Evolutionary conservation across 2,888 invertebrate genomes (phyloP).

Genomic region (Trichopria drosophilae): DNA sequence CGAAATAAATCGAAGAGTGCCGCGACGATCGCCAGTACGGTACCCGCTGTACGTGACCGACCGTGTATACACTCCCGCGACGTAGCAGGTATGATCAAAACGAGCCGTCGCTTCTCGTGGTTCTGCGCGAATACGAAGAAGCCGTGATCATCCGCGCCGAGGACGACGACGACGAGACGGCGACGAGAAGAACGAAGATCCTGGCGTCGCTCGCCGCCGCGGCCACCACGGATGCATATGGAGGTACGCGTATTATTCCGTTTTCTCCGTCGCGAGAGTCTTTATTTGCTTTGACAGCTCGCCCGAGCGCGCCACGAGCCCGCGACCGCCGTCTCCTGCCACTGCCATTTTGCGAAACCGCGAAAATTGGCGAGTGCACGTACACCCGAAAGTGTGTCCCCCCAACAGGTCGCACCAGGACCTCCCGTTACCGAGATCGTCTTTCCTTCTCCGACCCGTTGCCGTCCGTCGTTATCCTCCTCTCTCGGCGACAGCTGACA

Average conservation of each 20-base stretch:
- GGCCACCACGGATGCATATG: slow-evolving; percentile 21
- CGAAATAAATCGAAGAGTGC: slow-evolving; percentile 58
- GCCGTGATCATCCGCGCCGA: slow-evolving; percentile 11
- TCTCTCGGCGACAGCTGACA: too few species aligned
- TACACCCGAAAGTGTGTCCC: too few species aligned
- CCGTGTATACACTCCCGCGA: slow-evolving; percentile 36
- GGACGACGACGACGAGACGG: slow-evolving; percentile 7
- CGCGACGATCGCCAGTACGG: slow-evolving; percentile 51
- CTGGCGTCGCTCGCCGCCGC: too few species aligned
- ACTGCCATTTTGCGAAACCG: too few species aligned
- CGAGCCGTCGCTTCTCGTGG: slow-evolving; percentile 8
- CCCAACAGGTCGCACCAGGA: too few species aligned
- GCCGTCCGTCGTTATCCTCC: too few species aligned
- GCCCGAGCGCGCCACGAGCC: neutral
- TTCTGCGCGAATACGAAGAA: neutral
- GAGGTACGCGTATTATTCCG: slow-evolving; percentile 16
- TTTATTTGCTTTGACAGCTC: slow-evolving; percentile 4
- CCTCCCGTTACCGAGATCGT: too few species aligned
- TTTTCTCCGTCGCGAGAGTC: neutral
- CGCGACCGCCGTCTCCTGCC: too few species aligned
- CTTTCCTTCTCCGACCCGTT: too few species aligned
- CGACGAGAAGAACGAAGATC: neutral
- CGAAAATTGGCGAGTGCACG: too few species aligned
- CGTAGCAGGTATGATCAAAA: too few species aligned
- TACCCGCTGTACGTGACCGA: slow-evolving; percentile 50